Evolutionary conservation across 2,113 vertebrate genomes (phyloP), one percentile per base, ranked within the genome.

Genomic region (Typhlomys cinereus): DNA sequence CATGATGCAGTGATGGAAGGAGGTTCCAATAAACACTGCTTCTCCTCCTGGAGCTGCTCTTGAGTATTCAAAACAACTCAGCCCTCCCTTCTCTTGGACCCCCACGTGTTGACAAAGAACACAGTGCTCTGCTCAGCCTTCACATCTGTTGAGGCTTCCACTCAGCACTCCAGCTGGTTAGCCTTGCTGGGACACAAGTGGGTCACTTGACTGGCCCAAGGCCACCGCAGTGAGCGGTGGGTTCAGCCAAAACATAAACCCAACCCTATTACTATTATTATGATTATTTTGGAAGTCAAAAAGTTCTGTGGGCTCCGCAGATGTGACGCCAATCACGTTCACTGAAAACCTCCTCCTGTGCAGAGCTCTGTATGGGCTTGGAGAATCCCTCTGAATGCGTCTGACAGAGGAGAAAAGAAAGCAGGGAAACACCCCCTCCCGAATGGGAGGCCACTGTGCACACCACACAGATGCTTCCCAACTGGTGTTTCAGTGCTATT

Each of bases 121-220:
- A 66, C 75, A 69, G 89, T n/a, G 9, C 59, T 88, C 36, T 70
- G 17, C 18, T 93, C 31, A 78, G 75, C 41, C 5, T 2, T n/a
- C 83, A 25, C 74, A 86, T 92, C 54, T 96, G 57, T 79, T n/a
- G 66, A 64, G 48, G 29, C 62, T 82, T 4, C 2, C 71, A 46
- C n/a, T n/a, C 62, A 70, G 11, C 73, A 95, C 94, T 94, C 50
- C 89, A 96, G 20, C 59, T 95, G 90, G 46, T 29, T 85, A 93
- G 91, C 76, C 64, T 96, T 96, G 52, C 64, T 73, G 61, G 15
- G 41, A 36, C 70, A 36, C 23, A 48, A 80, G 86, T 23, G 79
- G 41, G 62, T 96, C 93, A 96, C 89, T 27, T 73, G 74, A 76
- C 86, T 90, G 93, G 70, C 79, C 92, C 76, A 75, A 85, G 93